Evolutionary conservation across 1,140 invertebrate species (phyloP).

Genomic region (Drosophila willistoni): DNA sequence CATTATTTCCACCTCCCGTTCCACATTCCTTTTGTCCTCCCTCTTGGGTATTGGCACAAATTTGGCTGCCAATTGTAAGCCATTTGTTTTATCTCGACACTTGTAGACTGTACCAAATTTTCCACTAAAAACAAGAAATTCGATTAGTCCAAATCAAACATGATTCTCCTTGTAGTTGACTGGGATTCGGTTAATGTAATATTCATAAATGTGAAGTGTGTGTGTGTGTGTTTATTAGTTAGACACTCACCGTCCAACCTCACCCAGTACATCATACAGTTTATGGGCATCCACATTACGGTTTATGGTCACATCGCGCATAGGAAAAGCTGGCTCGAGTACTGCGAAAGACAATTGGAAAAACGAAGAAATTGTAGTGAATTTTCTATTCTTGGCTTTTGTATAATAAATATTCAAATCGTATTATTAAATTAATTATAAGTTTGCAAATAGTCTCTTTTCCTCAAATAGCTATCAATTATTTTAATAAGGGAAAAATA

Average conservation of each 20-base stretch:
- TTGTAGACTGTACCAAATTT: slow-evolving; percentile 99
- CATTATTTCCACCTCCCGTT: slow-evolving; percentile 98
- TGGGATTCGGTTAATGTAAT: neutral
- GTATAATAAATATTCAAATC: neutral
- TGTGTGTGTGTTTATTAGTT: neutral
- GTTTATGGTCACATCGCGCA: slow-evolving; percentile 91
- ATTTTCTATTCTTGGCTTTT: neutral
- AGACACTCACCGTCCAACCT: slow-evolving; percentile 89
- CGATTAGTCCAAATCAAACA: slow-evolving; percentile 24
- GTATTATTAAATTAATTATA: neutral
- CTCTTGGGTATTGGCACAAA: slow-evolving; percentile 93
- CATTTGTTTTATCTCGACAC: slow-evolving; percentile 92
- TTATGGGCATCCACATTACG: slow-evolving; percentile 91
- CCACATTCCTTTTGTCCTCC: slow-evolving; percentile 95
- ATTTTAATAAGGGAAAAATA: too few relatives aligned
- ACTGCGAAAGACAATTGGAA: slow-evolving; percentile 85
- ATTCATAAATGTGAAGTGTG: neutral
- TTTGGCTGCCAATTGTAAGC: slow-evolving; percentile 94
- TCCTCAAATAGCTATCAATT: neutral
- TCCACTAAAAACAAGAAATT: slow-evolving; percentile 87
- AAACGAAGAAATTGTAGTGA: neutral
- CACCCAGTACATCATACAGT: slow-evolving; percentile 90
- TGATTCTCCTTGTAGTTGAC: too few relatives aligned
- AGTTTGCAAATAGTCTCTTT: too few relatives aligned
- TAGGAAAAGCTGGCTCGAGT: slow-evolving; percentile 92